Percentiles rank a stretch among this genome's conserved stretches.
Conservation (phyloP, 2,113 vertebrate genomes). For the Oxyruncus cristatus region DNA sequence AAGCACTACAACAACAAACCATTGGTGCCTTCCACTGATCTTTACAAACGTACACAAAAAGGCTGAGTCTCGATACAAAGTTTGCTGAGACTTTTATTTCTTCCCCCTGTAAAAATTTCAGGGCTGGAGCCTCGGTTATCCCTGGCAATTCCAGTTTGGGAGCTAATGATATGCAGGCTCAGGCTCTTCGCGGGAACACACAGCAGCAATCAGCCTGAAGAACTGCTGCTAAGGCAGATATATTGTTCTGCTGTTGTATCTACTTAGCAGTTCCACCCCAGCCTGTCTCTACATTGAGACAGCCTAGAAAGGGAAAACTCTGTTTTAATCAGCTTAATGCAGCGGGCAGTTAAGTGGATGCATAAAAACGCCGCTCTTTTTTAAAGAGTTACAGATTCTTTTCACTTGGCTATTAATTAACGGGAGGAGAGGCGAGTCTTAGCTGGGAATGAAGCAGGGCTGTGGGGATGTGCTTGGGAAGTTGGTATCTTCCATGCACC, state of each 20-base stretch:
- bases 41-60: not conserved
- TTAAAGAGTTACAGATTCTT: not conserved
- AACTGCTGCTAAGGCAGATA: not conserved
- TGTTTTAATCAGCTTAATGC: constrained; percentile 34
- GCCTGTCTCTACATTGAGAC: not conserved
- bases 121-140: not conserved
- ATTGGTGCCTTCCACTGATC: not conserved
- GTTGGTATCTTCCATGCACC: not conserved
- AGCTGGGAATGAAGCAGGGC: not conserved
- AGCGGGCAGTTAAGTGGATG: not conserved
- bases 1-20: not conserved
- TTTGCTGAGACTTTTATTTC: not conserved
- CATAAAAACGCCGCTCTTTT: not conserved
- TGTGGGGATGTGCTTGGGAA: not conserved
- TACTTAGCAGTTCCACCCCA: not conserved
- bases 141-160: not conserved
- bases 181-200: not conserved
- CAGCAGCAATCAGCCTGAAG: not conserved
- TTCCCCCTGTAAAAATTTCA: not conserved
- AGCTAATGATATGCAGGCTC: not conserved
- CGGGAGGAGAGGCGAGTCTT: not conserved
- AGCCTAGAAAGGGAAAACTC: not conserved
- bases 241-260: not conserved
- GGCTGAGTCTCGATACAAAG: not conserved
- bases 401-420: not conserved